These are phyloP conservation scores for Lingula anatina DNA, from an alignment of 2,888 invertebrate genomes.

Conservation along the genomic window DNA sequence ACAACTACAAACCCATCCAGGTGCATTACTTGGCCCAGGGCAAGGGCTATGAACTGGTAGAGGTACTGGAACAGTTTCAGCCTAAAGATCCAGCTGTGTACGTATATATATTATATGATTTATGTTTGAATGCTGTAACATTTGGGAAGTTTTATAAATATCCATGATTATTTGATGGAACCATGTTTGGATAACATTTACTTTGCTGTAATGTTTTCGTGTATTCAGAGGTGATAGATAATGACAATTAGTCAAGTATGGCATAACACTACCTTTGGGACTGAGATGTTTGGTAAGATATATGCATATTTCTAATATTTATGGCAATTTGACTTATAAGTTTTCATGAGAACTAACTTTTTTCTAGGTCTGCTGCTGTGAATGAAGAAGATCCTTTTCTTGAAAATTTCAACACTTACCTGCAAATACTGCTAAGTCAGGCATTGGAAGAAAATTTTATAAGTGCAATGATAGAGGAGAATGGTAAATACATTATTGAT, in stretches of 20 bases:
- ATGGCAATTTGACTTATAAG: too few relatives aligned
- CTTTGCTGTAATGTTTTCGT: too few relatives aligned
- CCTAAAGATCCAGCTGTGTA: conserved; percentile 33
- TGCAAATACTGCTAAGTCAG: conserved; percentile 46
- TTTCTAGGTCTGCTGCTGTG: too few relatives aligned
- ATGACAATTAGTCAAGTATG: too few relatives aligned
- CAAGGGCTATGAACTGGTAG: conserved; percentile 27
- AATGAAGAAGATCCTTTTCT: conserved; percentile 43
- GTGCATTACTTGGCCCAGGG: conserved; percentile 20
- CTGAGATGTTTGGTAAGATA: too few relatives aligned
- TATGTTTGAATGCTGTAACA: neutral
- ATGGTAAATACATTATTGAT: conserved; percentile 15
- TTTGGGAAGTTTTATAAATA: neutral
- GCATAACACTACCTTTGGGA: too few relatives aligned
- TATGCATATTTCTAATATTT: too few relatives aligned
- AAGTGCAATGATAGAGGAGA: conserved; percentile 26
- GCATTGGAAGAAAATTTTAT: conserved; percentile 45
- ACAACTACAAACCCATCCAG: conserved; percentile 29
- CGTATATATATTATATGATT: neutral
- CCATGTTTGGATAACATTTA: too few relatives aligned
- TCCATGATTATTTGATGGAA: too few relatives aligned
- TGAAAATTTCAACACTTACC: conserved; percentile 42
- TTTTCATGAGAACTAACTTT: too few relatives aligned
- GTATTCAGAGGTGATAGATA: too few relatives aligned
- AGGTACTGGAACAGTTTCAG: conserved; percentile 31